phyloP scores from a whole-genome alignment of 2,888 invertebrate genomes.

The Sinhomidia bicolor region DNA sequence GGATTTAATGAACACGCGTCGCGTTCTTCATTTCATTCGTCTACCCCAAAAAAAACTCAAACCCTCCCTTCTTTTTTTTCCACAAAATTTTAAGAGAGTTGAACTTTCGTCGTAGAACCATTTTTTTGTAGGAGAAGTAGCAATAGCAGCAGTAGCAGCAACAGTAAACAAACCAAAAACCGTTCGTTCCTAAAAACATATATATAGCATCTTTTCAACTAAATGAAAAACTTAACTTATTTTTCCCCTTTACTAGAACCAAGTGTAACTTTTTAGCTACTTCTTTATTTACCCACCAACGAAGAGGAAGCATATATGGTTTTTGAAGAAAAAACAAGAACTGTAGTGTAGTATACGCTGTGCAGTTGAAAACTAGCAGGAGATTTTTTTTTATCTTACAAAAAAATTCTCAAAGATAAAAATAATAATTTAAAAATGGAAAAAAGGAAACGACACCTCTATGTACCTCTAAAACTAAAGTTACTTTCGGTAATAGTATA shows the following conservation, averaged over 20 bases:
- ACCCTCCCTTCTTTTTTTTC: slow-evolving; percentile 13
- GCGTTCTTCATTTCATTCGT: not conserved
- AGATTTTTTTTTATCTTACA: not conserved
- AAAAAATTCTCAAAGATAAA: slow-evolving; percentile 1
- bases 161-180: slow-evolving; percentile 43
- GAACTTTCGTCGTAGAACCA: slow-evolving; percentile 13
- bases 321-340: slow-evolving; percentile 12
- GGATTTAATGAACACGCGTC: slow-evolving; percentile 59
- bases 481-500: too few relatives aligned
- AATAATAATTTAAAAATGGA: slow-evolving; percentile 1
- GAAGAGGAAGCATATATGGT: slow-evolving; percentile 26
- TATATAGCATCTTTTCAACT: too few relatives aligned
- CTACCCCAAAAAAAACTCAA: slow-evolving; percentile 10
- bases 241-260: not conserved
- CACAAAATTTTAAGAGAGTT: slow-evolving; percentile 37
- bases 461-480: too few relatives aligned
- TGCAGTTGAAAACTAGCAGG: slow-evolving; percentile 7
- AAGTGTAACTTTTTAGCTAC: not conserved
- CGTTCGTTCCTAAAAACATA: slow-evolving; percentile 23
- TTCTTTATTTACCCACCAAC: slow-evolving; percentile 23
- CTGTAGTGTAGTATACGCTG: not conserved
- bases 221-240: not conserved
- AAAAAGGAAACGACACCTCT: slow-evolving; percentile 8
- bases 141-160: slow-evolving; percentile 16
- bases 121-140: too few relatives aligned